These are phyloP conservation scores for Drosophila cracens DNA, from an alignment of 2,888 invertebrate genomes.

Conservation along the genomic window DNA sequence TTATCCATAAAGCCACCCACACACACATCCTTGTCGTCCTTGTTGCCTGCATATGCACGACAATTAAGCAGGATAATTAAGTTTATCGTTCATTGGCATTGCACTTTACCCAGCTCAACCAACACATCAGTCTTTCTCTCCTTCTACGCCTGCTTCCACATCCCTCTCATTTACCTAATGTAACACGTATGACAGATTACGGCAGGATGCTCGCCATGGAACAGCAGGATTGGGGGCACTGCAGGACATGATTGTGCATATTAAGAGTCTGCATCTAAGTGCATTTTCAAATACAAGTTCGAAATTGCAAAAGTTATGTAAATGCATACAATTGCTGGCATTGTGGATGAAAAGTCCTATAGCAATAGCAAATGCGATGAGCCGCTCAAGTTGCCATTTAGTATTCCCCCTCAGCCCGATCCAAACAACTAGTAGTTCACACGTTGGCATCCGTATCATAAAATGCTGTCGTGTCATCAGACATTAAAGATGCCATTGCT, in stretches of 20 bases:
- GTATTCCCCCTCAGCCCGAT: neutral
- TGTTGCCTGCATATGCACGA: slow-evolving; percentile 32
- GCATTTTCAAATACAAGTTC: slow-evolving; percentile 68
- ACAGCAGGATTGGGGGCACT: slow-evolving; percentile 4
- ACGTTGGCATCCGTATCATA: slow-evolving; percentile 36
- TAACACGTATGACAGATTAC: slow-evolving; percentile 69
- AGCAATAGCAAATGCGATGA: slow-evolving; percentile 1
- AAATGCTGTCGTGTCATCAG: slow-evolving; percentile 60
- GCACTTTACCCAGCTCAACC: slow-evolving; percentile 37
- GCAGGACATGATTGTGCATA: slow-evolving; percentile 63
- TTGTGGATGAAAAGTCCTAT: slow-evolving; percentile 13
- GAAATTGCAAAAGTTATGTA: slow-evolving; percentile 43
- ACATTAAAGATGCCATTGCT: slow-evolving; percentile 71
- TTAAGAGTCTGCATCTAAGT: slow-evolving; percentile 61
- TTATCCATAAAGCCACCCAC: slow-evolving; percentile 61
- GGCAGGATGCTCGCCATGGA: slow-evolving; percentile 15
- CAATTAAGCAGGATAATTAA: slow-evolving; percentile 83
- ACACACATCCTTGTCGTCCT: slow-evolving; percentile 18
- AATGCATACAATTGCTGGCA: slow-evolving; percentile 20
- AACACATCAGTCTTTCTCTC: neutral
- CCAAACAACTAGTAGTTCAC: slow-evolving; percentile 31
- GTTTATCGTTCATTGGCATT: slow-evolving; percentile 82
- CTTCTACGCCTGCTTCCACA: neutral
- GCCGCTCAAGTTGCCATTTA: slow-evolving; percentile 9
- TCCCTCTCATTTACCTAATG: slow-evolving; percentile 16